A percentile compares a stretch with the other conserved stretches of the same genome.
Conservation (phyloP, 2,797 vertebrate genomes). For the Scomberomorus guttatus region DNA sequence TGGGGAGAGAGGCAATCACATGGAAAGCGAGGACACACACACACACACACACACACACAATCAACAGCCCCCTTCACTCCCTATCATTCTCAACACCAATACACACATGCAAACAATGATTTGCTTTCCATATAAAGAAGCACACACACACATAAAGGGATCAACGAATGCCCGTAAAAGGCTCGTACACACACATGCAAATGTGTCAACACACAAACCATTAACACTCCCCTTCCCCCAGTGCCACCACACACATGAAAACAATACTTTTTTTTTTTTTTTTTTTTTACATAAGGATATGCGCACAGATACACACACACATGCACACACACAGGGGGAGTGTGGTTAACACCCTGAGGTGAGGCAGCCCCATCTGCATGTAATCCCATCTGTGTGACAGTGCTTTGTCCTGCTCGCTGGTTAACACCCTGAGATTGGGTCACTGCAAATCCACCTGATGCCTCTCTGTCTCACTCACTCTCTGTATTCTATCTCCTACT, state of each 20-base stretch:
- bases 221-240: slow-evolving; percentile 31
- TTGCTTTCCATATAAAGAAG: slow-evolving; percentile 53
- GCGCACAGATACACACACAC: slow-evolving; percentile 30
- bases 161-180: slow-evolving; percentile 35
- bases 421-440: slow-evolving; percentile 84
- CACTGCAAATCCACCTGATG: slow-evolving; percentile 83
- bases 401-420: slow-evolving; percentile 74
- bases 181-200: slow-evolving; percentile 7
- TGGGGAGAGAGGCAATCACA: slow-evolving; percentile 69
- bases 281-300: slow-evolving; percentile 13
- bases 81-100: slow-evolving; percentile 49
- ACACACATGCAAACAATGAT: slow-evolving; percentile 62
- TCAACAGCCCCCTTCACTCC: slow-evolving; percentile 47
- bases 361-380: slow-evolving; percentile 82
- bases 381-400: slow-evolving; percentile 81
- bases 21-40: slow-evolving; percentile 42
- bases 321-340: slow-evolving; percentile 9
- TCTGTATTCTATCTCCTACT: slow-evolving; percentile 54
- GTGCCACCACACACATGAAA: slow-evolving; percentile 24
- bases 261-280: slow-evolving; percentile 7
- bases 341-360: slow-evolving; percentile 76
- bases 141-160: slow-evolving; percentile 38
- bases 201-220: slow-evolving; percentile 46
- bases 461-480: slow-evolving; percentile 60
- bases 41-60: slow-evolving; percentile 51